phyloP scores from a whole-genome alignment of 1,140 invertebrate genomes.

The Zeugodacus cucurbitae region DNA sequence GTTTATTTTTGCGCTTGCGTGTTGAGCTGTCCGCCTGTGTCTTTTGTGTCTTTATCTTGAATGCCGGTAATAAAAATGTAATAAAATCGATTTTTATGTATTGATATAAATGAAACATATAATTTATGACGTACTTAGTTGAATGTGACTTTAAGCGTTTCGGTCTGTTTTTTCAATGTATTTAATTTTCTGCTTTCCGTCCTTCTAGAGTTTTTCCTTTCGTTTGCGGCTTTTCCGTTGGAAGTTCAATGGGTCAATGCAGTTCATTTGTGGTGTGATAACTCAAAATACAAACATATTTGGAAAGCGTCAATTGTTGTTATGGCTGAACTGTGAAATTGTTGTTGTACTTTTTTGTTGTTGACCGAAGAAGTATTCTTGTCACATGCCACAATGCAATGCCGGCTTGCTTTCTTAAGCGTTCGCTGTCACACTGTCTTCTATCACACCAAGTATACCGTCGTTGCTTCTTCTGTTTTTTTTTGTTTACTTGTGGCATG shows the following conservation, averaged over 20 bases:
- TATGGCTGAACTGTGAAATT: not conserved
- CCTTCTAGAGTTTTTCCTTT: not conserved
- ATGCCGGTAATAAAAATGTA: constrained; percentile 42
- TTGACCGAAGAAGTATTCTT: not conserved
- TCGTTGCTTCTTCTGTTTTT: not conserved
- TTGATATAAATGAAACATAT: constrained; percentile 40
- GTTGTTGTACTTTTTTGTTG: no score
- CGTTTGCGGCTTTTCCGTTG: not conserved
- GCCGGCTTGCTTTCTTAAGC: not conserved
- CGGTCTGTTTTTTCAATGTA: not conserved
- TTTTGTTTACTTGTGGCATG: not conserved
- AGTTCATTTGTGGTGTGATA: not conserved
- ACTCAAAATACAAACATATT: constrained; percentile 23
- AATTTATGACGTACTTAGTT: constrained; percentile 40
- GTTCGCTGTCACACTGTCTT: not conserved
- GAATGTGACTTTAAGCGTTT: constrained; percentile 40
- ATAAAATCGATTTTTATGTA: constrained; percentile 45
- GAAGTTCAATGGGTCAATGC: constrained; percentile 14
- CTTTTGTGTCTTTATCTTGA: constrained; percentile 41
- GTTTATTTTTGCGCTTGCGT: not conserved
- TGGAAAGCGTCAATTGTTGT: not conserved
- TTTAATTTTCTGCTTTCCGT: not conserved
- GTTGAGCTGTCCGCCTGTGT: not conserved
- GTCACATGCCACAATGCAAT: not conserved
- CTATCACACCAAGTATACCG: not conserved